A percentile compares a stretch with the other conserved stretches of the same genome.
These are phyloP conservation scores for Dione vanillae DNA, from an alignment of 2,888 invertebrate species.

Conservation along the genomic window DNA sequence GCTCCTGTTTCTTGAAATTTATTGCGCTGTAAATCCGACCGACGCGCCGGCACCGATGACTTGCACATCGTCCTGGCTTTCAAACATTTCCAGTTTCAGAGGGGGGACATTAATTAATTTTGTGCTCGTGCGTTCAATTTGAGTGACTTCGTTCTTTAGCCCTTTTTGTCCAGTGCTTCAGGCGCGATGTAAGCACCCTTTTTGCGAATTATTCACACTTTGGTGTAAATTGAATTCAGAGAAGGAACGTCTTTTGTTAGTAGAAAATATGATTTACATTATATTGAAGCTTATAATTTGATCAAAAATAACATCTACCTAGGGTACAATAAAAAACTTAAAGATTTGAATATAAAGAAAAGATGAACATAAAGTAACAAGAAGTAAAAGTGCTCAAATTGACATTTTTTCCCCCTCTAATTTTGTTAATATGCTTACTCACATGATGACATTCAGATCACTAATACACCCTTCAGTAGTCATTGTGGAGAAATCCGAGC, in stretches of 20 bases:
- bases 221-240: constrained; percentile 35
- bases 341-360: neutral
- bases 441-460: constrained; percentile 60
- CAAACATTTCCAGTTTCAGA: constrained; percentile 68
- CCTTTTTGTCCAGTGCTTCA: constrained; percentile 56
- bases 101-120: constrained; percentile 79
- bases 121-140: constrained; percentile 68
- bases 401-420: constrained; percentile 54
- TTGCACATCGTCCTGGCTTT: constrained; percentile 72
- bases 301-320: neutral
- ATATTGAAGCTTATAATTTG: neutral
- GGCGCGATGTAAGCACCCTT: constrained; percentile 39
- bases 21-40: constrained; percentile 71
- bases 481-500: constrained; percentile 75
- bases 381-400: neutral
- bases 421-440: constrained; percentile 64
- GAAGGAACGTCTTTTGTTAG: constrained; percentile 33
- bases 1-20: constrained; percentile 73
- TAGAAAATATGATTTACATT: neutral
- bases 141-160: constrained; percentile 62
- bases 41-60: constrained; percentile 66
- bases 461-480: constrained; percentile 63
- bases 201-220: constrained; percentile 39
- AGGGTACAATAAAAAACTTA: neutral
- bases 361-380: neutral